Evolutionary conservation across 2,888 invertebrate species (phyloP), one percentile per base, ranked within the genome.

Genomic region (Masnerella sp.): DNA sequence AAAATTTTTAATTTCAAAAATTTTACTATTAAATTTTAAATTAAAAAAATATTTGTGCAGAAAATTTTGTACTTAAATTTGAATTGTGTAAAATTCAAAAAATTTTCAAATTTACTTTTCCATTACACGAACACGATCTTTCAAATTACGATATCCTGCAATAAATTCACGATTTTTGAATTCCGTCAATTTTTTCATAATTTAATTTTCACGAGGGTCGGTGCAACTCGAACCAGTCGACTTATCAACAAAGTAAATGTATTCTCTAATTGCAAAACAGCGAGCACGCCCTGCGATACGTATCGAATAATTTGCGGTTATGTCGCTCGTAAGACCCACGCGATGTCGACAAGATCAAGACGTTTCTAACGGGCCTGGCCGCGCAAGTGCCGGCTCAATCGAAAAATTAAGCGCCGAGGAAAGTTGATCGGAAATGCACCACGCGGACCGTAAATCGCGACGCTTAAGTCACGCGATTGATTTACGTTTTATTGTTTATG

Each of bases 261-360:
- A 62, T 69, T 69, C 69, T 69, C 40, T 69, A 69, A 62, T 61
- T 69, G 69, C 61, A 69, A 61, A 69, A 62, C 62, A 40, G 40
- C 61, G 54, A 62, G 49, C 69, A 47, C 61, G 69, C 61, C 61
- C 56, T 61, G 49, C 38, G 54, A 62, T 69, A 54, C 40, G 49
- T 69, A 69, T 72, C 72, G 59, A 59, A 45, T 72, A 73, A 59
- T 67, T 67, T 62, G 62, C 61, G 72, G 54, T 61, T 59, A 49
- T 47, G 58, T 73, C 61, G 73, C 58, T 56, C 45, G 43, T n/a
- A 18, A 73, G 58, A 58, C 68, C 73, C 62, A 68, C 73, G 61
- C 73, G 73, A 58, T 40, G 40, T 62, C 43, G 43, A 51, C 58
- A 38, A 45, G 58, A 68, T 56, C 67, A 45, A 52, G 52, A 45